phyloP scores from a whole-genome alignment of 2,888 invertebrate species.

The Tubiluchus corallicola region DNA sequence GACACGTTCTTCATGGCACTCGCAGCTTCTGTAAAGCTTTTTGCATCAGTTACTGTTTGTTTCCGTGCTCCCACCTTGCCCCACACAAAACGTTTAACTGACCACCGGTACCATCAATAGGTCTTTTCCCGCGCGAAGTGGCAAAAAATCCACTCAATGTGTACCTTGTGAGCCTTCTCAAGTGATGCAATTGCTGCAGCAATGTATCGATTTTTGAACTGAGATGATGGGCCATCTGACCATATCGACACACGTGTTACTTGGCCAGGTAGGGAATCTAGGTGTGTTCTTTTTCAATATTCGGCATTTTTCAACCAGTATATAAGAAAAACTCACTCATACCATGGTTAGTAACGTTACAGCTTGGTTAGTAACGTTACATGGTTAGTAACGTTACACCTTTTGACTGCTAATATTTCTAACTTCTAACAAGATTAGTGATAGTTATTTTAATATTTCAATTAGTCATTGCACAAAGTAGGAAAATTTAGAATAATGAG shows the following conservation, averaged over 20 bases:
- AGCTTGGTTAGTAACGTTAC: no score
- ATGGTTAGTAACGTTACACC: no score
- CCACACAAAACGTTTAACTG: neutral
- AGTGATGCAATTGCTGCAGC: neutral
- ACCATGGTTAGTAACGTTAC: no score
- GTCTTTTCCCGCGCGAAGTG: neutral
- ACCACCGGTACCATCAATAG: neutral
- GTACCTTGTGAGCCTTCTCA: neutral
- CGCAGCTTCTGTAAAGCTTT: neutral
- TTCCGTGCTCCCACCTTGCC: neutral
- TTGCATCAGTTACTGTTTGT: neutral
- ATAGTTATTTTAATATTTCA: no score
- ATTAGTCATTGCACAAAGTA: no score
- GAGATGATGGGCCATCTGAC: constrained; percentile 10
- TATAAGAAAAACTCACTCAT: no score
- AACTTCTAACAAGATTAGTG: no score
- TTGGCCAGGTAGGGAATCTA: constrained; percentile 4
- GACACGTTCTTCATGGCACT: constrained; percentile 1
- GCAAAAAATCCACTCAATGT: constrained; percentile 1
- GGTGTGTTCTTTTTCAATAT: no score
- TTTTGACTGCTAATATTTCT: no score
- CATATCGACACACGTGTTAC: constrained; percentile 5
- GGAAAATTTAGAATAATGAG: no score
- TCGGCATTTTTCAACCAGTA: no score
- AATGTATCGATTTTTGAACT: constrained; percentile 8